Percentiles rank a stretch among this genome's conserved stretches.
Evolutionary conservation across 2,797 vertebrate genomes (phyloP).

Genomic region (Borostomias antarcticus): DNA sequence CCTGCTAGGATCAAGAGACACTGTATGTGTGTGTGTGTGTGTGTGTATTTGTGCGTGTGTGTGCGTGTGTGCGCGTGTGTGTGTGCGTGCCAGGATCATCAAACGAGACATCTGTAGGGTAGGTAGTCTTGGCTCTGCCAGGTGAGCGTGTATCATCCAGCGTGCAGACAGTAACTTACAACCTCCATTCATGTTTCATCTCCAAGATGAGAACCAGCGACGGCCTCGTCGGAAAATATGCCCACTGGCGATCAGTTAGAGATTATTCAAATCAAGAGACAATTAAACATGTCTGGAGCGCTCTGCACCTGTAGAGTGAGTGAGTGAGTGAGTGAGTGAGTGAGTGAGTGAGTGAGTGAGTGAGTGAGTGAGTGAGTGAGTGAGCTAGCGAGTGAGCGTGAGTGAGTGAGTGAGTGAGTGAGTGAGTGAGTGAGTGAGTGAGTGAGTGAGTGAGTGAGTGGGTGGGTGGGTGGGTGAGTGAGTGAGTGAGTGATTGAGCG

Average conservation of each 20-base stretch:
- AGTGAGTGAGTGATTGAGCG: too few relatives aligned
- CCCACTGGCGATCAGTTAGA: constrained; percentile 61
- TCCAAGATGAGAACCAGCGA: constrained; percentile 48
- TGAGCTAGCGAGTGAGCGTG: too few relatives aligned
- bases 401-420: too few relatives aligned
- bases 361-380: too few relatives aligned
- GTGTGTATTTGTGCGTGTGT: constrained; percentile 67
- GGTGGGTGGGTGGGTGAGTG: too few relatives aligned
- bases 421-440: too few relatives aligned
- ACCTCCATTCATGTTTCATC: constrained; percentile 21
- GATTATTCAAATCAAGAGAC: constrained; percentile 67
- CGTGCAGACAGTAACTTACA: constrained; percentile 51
- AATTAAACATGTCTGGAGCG: constrained; percentile 49
- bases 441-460: too few relatives aligned
- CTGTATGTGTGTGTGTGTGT: constrained; percentile 34
- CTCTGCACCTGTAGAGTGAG: constrained; percentile 45
- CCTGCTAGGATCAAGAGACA: constrained; percentile 76
- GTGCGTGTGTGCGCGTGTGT: constrained; percentile 1
- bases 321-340: neutral
- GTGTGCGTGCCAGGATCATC: constrained; percentile 62
- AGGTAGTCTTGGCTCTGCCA: constrained; percentile 48
- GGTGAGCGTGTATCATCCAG: constrained; percentile 64
- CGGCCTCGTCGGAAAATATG: constrained; percentile 58
- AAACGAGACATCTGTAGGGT: constrained; percentile 76
- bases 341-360: constrained; percentile 12